Conservation (phyloP, 2,888 invertebrate species). For the Tetropium fuscum region DNA sequence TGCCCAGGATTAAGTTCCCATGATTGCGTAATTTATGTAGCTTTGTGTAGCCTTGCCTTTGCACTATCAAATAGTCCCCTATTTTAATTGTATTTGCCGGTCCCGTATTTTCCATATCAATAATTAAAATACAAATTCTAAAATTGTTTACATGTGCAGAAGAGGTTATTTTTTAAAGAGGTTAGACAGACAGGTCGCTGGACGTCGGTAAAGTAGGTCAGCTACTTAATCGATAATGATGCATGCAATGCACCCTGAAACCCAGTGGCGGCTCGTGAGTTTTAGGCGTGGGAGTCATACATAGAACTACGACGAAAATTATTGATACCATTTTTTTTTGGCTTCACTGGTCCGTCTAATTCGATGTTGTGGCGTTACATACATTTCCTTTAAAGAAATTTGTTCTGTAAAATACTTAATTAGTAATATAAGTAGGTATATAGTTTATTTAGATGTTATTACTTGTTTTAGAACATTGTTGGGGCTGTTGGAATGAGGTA, state of each 20-base stretch:
- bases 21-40: constrained; percentile 78
- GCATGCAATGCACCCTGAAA: too few species aligned
- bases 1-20: constrained; percentile 75
- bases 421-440: too few species aligned
- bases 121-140: not conserved
- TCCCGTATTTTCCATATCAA: constrained; percentile 37
- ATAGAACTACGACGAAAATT: too few species aligned
- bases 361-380: too few species aligned
- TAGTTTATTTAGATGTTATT: not conserved
- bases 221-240: not conserved
- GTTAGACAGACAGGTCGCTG: not conserved
- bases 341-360: too few species aligned
- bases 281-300: too few species aligned
- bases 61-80: constrained; percentile 81
- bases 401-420: too few species aligned
- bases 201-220: not conserved
- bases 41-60: constrained; percentile 83
- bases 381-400: too few species aligned
- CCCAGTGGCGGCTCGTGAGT: too few species aligned
- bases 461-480: constrained; percentile 70
- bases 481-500: constrained; percentile 81
- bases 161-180: constrained; percentile 16
- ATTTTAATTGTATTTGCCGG: constrained; percentile 67
- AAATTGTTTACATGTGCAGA: not conserved
- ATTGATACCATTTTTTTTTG: too few species aligned